Conservation (phyloP, 1,140 invertebrate species). For the Solenopsis fugax region DNA sequence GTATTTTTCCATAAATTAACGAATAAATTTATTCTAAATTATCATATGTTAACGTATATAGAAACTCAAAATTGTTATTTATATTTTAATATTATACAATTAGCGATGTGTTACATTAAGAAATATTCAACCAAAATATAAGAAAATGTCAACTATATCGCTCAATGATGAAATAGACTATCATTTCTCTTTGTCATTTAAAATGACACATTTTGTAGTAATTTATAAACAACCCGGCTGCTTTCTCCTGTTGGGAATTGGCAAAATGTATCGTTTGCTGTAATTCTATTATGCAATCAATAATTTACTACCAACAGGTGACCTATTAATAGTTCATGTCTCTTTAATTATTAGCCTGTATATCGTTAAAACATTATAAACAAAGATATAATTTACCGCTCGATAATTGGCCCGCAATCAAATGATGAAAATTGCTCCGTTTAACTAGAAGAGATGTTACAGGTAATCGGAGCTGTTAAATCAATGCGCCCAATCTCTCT, state of each 20-base stretch:
- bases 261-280: conserved; percentile 35
- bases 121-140: not conserved
- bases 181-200: not conserved
- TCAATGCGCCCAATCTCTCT: not conserved
- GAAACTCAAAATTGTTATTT: not conserved
- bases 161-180: not conserved
- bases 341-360: conserved; percentile 42
- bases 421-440: conserved; percentile 19
- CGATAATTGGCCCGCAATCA: conserved; percentile 7
- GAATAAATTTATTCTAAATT: not conserved
- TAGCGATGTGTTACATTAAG: not conserved
- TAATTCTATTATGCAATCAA: conserved; percentile 50
- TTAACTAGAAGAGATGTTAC: conserved; percentile 22
- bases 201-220: not conserved
- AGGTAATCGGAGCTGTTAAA: not conserved
- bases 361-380: conserved; percentile 34
- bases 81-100: not conserved
- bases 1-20: not conserved
- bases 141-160: not conserved
- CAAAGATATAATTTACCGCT: not conserved
- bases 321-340: conserved; percentile 50
- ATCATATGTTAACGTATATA: not conserved
- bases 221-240: conserved; percentile 20
- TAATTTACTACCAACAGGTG: conserved; percentile 52
- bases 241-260: not conserved